Evolutionary conservation across 1,140 invertebrate species (phyloP).

Genomic region (Reticulitermes speratus): DNA sequence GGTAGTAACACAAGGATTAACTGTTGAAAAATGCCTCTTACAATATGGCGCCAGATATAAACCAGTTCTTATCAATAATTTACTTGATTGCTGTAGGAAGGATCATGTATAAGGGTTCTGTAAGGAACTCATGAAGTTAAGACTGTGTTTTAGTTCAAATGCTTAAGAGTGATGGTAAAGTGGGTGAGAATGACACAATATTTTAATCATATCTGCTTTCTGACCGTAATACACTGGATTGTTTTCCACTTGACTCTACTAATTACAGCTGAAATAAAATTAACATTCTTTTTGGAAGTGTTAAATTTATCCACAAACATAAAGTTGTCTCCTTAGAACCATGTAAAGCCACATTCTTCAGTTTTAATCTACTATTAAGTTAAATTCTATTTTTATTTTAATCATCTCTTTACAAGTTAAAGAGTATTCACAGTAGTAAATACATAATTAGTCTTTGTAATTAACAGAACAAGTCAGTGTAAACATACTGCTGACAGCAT

Average conservation of each 20-base stretch:
- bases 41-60: not conserved
- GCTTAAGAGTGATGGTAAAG: not conserved
- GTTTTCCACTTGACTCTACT: not conserved
- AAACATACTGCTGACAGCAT: not conserved
- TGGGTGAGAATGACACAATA: conserved; percentile 29
- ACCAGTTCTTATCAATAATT: not conserved
- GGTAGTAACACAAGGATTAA: no score
- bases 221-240: conserved; percentile 11
- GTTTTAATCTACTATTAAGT: not conserved
- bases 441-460: not conserved
- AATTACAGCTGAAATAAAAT: conserved; percentile 13
- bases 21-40: not conserved
- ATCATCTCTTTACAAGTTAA: not conserved
- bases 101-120: not conserved
- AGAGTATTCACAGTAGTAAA: not conserved
- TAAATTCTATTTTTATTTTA: not conserved
- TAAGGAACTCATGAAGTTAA: not conserved
- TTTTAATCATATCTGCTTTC: conserved; percentile 24
- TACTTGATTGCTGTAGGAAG: not conserved
- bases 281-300: not conserved
- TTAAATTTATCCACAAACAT: not conserved
- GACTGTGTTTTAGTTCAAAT: not conserved
- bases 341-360: not conserved
- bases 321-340: not conserved
- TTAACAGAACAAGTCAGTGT: not conserved